phyloP scores from a whole-genome alignment of 64 coral and sea anemone genomes.

The Porites lutea region DNA sequence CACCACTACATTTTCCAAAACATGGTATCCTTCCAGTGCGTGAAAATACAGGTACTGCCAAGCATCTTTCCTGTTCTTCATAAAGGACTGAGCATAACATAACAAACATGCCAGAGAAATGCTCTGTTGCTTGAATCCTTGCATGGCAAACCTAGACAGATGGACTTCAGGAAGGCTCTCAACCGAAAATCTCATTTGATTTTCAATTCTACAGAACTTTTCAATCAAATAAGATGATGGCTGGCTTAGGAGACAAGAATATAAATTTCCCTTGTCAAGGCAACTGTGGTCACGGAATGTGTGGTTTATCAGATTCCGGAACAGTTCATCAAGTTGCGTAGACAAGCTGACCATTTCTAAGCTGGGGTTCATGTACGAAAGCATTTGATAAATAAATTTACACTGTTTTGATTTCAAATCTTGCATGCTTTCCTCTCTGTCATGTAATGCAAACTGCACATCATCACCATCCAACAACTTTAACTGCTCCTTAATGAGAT shows the following conservation, averaged over 20 bases:
- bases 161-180: background rate
- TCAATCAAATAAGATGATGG: slow-evolving; percentile 72
- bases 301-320: slow-evolving; percentile 67
- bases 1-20: slow-evolving; percentile 96
- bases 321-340: slow-evolving; percentile 56
- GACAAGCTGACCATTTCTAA: slow-evolving; percentile 75
- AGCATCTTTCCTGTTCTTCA: slow-evolving; percentile 72
- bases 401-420: background rate
- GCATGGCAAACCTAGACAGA: background rate
- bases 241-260: slow-evolving; percentile 77
- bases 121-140: background rate
- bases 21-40: slow-evolving; percentile 77
- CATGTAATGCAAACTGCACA: background rate
- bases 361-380: slow-evolving; percentile 77
- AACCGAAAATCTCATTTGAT: slow-evolving; percentile 49
- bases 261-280: slow-evolving; percentile 81
- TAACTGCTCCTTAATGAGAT: slow-evolving; percentile 64
- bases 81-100: slow-evolving; percentile 71
- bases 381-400: slow-evolving; percentile 64
- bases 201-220: slow-evolving; percentile 91
- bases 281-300: slow-evolving; percentile 37
- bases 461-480: slow-evolving; percentile 28
- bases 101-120: slow-evolving; percentile 16
- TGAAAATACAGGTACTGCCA: slow-evolving; percentile 88
- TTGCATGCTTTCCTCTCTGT: background rate